Evolutionary conservation across 2,113 vertebrate genomes (phyloP).

Genomic region (Oplegnathus fasciatus): DNA sequence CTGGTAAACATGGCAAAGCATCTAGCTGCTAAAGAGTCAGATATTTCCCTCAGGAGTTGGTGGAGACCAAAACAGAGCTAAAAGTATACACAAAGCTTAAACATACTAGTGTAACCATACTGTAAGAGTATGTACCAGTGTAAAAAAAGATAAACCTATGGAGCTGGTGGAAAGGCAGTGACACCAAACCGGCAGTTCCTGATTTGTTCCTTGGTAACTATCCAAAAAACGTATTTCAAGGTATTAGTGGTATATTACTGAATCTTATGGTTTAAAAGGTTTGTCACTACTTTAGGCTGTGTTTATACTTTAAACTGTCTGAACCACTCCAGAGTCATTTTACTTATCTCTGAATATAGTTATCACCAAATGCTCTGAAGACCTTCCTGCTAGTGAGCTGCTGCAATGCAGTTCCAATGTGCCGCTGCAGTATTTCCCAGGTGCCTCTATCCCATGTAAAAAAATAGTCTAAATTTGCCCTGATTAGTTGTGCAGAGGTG

Average conservation of each 20-base stretch:
- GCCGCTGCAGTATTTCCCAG: slow-evolving; percentile 12
- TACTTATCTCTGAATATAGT: slow-evolving; percentile 3
- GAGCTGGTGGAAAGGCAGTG: neutral
- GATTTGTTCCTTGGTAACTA: neutral
- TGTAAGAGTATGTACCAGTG: neutral
- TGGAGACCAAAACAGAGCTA: neutral
- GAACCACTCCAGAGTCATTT: neutral
- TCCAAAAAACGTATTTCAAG: neutral
- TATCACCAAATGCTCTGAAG: slow-evolving; percentile 5
- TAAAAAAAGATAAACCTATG: neutral
- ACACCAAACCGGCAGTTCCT: neutral
- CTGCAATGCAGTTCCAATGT: slow-evolving; percentile 6
- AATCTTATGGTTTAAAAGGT: neutral
- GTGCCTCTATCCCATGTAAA: neutral
- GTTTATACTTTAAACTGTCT: neutral
- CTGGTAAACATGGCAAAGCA: neutral
- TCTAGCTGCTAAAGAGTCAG: neutral
- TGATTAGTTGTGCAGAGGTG: slow-evolving; percentile 2
- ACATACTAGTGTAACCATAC: neutral
- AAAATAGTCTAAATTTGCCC: neutral
- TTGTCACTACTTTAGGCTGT: neutral
- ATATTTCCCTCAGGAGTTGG: neutral
- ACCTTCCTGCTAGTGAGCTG: neutral
- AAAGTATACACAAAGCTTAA: neutral
- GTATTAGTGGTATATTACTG: neutral